Percentiles rank a stretch among this genome's conserved stretches.
These are phyloP conservation scores for Erebia ligea DNA, from an alignment of 2,888 invertebrate species.

Conservation along the genomic window DNA sequence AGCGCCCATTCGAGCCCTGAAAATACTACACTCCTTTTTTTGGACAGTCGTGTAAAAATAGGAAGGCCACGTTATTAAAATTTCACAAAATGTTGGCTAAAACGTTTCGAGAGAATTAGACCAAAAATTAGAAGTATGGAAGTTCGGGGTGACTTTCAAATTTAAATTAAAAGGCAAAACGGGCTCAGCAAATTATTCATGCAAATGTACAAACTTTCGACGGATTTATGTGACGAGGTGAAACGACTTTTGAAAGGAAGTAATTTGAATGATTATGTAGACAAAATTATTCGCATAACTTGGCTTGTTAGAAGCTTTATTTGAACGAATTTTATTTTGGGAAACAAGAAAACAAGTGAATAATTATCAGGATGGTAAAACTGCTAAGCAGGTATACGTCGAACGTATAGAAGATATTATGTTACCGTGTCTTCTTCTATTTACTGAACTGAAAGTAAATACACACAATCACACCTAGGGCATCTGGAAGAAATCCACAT, in stretches of 20 bases:
- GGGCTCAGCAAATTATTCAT: conserved; percentile 38
- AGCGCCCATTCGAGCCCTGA: too few species aligned
- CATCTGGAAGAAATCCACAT: too few species aligned
- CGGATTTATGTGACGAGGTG: conserved; percentile 37
- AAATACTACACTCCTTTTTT: too few species aligned
- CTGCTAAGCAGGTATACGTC: too few species aligned
- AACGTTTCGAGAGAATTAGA: conserved; percentile 11
- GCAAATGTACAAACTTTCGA: conserved; percentile 39
- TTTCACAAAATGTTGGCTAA: conserved; percentile 6
- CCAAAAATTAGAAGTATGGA: conserved; percentile 10
- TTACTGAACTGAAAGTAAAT: too few species aligned
- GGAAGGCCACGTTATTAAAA: not conserved
- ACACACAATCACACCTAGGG: too few species aligned
- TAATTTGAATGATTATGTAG: conserved; percentile 27
- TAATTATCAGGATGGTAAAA: too few species aligned
- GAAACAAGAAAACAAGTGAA: not conserved
- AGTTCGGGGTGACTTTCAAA: conserved; percentile 30
- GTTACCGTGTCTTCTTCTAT: too few species aligned
- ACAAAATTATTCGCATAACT: conserved; percentile 13
- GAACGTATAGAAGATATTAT: too few species aligned
- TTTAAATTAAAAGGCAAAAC: conserved; percentile 38
- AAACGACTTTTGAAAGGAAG: conserved; percentile 30
- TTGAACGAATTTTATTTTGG: not conserved
- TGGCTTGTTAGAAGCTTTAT: not conserved
- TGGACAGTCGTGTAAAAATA: not conserved